Evolutionary conservation across 2,797 vertebrate species (phyloP), one percentile per base, ranked within the genome.

Genomic region (Avahi laniger): DNA sequence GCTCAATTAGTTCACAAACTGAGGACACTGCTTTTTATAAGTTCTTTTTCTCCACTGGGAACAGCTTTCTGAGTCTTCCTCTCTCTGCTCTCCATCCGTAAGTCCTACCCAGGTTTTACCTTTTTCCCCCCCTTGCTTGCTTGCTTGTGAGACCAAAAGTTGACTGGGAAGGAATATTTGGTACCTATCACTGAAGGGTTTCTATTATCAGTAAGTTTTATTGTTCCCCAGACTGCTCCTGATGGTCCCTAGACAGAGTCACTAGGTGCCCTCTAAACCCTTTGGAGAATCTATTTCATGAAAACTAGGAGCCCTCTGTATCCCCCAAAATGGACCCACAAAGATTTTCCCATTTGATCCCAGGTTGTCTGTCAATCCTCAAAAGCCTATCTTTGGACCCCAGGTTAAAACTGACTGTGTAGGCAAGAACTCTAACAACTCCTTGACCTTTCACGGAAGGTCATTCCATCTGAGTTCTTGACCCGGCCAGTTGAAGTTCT

Each of bases 11-110:
- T 93, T 94, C 96, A 89, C 52, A 54, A 52, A 59, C 87, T 8
- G 50, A 91, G 90, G 88, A 86, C 95, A 92, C 4, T 69, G 95
- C 91, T 96, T 97, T 96, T 93, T 78, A 63, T 78, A 95, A 96
- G 84, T 82, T 90, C 63, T 65, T 90, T 61, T 50, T 24, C 67
- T 70, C 73, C 52, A 26, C 17, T 35, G 95, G 97, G 89, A 96
- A 82, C 38, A 52, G 54, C 90, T 93, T 95, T 91, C 85, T 46
- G 73, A 90, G 63, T 48, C 81, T 83, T 76, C 85, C 81, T 72
- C 69, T 72, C 73, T 54, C 67, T 75, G 57, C 63, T 76, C 73
- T 95, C 72, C 48, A 65, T 86, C 65, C 5, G 8, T 0, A 33
- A 75, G 72, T 85, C 87, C 92, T 94, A 96, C 94, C 88, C 92